Base-by-base conservation (phyloP, 1,140 invertebrate genomes). In the Sminthurinus signatus region DNA sequence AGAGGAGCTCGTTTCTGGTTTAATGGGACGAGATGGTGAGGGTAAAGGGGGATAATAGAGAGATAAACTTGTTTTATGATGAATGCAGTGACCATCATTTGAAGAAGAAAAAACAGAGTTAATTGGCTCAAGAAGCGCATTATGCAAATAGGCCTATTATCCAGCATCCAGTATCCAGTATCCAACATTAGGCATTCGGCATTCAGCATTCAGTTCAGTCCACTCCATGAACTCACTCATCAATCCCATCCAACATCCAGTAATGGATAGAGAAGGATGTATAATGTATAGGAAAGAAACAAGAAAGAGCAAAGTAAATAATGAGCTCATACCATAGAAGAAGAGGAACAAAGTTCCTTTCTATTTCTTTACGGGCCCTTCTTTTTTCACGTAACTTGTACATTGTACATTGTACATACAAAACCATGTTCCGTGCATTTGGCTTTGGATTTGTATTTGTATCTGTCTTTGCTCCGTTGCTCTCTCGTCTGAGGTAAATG, bases 61-160 rank as follows among this genome's bases (percentile, higher is more conserved):
- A 63, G 52, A 63, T 63, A 63, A 63, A 63, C 36, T 56, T 46
- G 61, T 63, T 63, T 63, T 63, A 57, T 63, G 61, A 63, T 63
- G 61, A 57, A 56, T 63, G 36, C 54, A 63, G 54, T 63, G 61
- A 48, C 52, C 52, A 43, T 56, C 46, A 12, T n/a, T n/a, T n/a
- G n/a, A n/a, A n/a, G n/a, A n/a, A n/a, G n/a, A 52, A 32, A 39
- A 56, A 56, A 32, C 32, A 56, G 14, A 54, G 46, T 63, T 63
- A 63, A 63, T 63, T 63, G 61, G 61, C 60, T 62, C 50, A 62
- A 60, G 32, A 54, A 56, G 28, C 28, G 43, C 25, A 63, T 63
- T 63, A 63, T 63, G 61, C 61, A 63, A 63, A 63, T 56, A n/a
- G 48, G 61, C 21, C 54, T 63, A 63, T 63, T 63, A 63, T 63